A percentile compares a stretch with the other conserved stretches of the same genome.
These are phyloP conservation scores for Temnothorax nylanderi DNA, from an alignment of 1,140 invertebrate genomes.

Conservation along the genomic window DNA sequence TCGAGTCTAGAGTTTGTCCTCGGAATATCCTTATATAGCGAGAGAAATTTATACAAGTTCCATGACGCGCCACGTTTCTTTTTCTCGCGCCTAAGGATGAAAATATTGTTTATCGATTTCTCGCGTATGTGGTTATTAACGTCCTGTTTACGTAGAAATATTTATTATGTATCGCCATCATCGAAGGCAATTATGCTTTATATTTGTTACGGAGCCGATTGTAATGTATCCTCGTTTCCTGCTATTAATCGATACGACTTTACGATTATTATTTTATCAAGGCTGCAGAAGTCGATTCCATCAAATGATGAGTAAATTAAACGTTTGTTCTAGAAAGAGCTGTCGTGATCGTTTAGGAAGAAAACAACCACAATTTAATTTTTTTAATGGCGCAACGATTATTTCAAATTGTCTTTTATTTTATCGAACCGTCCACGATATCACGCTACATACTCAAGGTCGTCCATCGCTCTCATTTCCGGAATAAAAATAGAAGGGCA, in stretches of 20 bases:
- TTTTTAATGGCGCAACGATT: slow-evolving; percentile 27
- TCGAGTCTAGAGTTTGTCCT: neutral
- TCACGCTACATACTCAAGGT: slow-evolving; percentile 26
- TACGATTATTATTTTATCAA: slow-evolving; percentile 19
- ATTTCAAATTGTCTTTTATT: slow-evolving; percentile 32
- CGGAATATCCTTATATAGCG: neutral
- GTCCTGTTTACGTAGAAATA: neutral
- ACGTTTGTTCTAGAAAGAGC: neutral
- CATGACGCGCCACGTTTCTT: neutral
- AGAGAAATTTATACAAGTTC: neutral
- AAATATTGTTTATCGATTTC: slow-evolving; percentile 24
- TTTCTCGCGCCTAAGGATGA: neutral
- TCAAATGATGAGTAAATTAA: neutral
- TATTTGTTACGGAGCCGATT: slow-evolving; percentile 23
- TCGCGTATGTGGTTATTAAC: slow-evolving; percentile 17
- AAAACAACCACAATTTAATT: slow-evolving; percentile 38
- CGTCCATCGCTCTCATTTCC: neutral
- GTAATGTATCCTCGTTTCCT: neutral
- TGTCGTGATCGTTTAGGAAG: slow-evolving; percentile 27
- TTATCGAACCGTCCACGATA: slow-evolving; percentile 7
- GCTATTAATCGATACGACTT: slow-evolving; percentile 10
- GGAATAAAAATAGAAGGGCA: neutral
- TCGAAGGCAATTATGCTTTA: neutral
- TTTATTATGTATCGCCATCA: slow-evolving; percentile 7
- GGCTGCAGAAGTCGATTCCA: neutral